These are phyloP conservation scores for Tangara arthus DNA, from an alignment of 2,797 vertebrate species.

Conservation along the genomic window DNA sequence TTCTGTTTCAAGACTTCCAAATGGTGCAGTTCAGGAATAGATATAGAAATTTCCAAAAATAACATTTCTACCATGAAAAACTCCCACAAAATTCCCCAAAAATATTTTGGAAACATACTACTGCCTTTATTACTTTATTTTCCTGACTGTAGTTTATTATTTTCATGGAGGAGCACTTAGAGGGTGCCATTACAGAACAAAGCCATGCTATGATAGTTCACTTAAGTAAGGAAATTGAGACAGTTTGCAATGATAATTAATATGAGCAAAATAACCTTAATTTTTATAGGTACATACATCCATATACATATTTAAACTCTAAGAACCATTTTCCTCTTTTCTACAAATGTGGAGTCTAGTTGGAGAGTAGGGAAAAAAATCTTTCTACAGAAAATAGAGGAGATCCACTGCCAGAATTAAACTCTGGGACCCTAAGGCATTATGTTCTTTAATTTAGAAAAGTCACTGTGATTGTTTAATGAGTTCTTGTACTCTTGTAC, in stretches of 20 bases:
- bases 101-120: neutral
- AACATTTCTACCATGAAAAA: neutral
- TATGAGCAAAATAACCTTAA: neutral
- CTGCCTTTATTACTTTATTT: neutral
- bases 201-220: neutral
- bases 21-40: neutral
- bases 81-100: neutral
- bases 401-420: neutral
- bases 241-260: neutral
- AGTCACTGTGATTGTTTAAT: neutral
- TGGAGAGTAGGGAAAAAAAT: neutral
- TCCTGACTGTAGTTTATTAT: neutral
- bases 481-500: neutral
- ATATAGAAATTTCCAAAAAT: neutral
- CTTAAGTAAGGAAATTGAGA: neutral
- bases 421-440: neutral
- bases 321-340: neutral
- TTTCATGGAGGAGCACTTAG: neutral
- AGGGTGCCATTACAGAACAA: neutral
- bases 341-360: neutral
- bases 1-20: constrained; percentile 9
- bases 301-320: neutral
- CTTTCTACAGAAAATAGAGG: neutral
- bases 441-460: neutral
- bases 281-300: neutral